These are phyloP conservation scores for Tachycineta bicolor DNA, from an alignment of 2,113 vertebrate genomes.

Conservation along the genomic window DNA sequence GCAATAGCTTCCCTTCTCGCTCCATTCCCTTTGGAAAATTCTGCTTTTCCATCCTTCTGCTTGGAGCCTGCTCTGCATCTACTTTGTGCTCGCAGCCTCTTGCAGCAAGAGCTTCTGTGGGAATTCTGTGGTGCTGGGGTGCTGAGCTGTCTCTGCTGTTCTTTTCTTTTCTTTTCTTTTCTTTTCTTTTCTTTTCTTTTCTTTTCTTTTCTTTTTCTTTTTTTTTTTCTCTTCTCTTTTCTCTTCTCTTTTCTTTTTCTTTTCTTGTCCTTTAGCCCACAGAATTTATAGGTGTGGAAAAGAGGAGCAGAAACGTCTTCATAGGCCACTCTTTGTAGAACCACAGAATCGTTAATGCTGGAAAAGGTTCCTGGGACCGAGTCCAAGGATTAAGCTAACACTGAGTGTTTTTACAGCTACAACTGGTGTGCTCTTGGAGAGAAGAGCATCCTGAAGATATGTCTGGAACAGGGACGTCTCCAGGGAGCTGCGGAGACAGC, in stretches of 20 bases:
- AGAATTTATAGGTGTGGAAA: neutral
- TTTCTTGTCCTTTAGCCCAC: neutral
- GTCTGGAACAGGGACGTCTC: neutral
- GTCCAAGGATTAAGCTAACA: neutral
- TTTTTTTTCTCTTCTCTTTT: too few species aligned
- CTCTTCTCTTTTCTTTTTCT: neutral
- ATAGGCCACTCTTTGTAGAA: neutral
- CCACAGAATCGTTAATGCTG: fast-evolving
- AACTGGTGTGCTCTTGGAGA: neutral
- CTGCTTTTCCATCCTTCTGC: neutral
- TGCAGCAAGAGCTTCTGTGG: neutral
- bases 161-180: neutral
- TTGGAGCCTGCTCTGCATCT: neutral
- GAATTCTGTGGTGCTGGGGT: neutral
- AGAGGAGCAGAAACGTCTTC: neutral
- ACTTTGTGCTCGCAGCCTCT: fast-evolving
- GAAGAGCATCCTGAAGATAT: neutral
- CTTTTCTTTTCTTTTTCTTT: neutral
- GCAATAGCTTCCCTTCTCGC: neutral
- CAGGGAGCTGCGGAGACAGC: neutral
- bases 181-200: neutral
- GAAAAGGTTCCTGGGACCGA: neutral
- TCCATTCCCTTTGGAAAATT: neutral
- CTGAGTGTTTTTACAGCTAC: neutral
- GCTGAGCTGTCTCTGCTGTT: neutral